Base-by-base conservation (phyloP, 2,888 invertebrate genomes). In the Callyntrura sp. region DNA sequence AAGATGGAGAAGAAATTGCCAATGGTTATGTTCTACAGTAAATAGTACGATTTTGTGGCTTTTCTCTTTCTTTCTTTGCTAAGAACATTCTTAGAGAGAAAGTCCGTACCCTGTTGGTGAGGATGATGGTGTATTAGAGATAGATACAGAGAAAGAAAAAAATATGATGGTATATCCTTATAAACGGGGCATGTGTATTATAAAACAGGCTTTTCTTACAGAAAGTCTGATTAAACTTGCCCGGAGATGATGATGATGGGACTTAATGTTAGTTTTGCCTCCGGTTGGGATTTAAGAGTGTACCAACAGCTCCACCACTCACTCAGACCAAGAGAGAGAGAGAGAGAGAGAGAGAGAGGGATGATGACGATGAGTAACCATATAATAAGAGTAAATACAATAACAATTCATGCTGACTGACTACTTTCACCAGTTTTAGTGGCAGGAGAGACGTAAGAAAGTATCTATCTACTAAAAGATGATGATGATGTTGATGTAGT, bases 21-120 rank as follows among this genome's bases (percentile, higher is more conserved):
- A 78, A 48, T 83, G 84, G 88, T 84, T 89, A 89, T 84, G 82
- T 68, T 70, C 35, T 57, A 17, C 51, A 78, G 88, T 84, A 89
- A 89, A 89, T 89, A 84, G 84, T 68, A 45, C 88, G 83, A 84
- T 89, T 89, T 84, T 84, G 84, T 84, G 84, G 84, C 88, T 84
- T 89, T 88, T 65, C 60, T 85, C 57, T 57, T 4, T 51, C 48
- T 23, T n/a, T 23, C 17, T 35, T 48, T 73, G n/a, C 17, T 20
- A 12, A 0, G 60, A 65, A 65, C 62, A 8, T 65, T 65, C 62
- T 65, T 25, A 28, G 62, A 17, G 62, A 35, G 35, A 35, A 6
- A 35, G 35, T n/a, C n/a, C n/a, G n/a, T n/a, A 35, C 3, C 6
- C 62, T 62, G 1, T 17, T 62, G 62, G 35, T 70, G 25, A 62